Percentiles rank a stretch among this genome's conserved stretches.
These are phyloP conservation scores for Diorhabda sublineata DNA, from an alignment of 1,140 invertebrate genomes.

Conservation along the genomic window DNA sequence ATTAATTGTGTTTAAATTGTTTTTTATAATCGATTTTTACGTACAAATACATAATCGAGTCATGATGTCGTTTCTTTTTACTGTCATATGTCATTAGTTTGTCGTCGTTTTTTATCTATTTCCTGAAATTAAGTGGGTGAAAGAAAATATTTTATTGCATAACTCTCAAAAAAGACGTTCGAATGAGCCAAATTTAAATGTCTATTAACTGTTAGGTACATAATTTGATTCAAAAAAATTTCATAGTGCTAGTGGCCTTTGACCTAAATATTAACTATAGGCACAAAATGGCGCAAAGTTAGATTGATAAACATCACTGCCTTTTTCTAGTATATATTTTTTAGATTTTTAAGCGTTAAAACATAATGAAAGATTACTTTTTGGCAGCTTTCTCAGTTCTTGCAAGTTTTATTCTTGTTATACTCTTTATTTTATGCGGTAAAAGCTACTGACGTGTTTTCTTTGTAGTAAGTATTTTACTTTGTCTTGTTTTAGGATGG, in stretches of 20 bases:
- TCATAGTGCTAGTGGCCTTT: background rate
- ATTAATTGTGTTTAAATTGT: no score
- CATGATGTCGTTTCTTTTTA: no score
- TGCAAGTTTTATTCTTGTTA: conserved; percentile 49
- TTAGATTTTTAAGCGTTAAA: conserved; percentile 1
- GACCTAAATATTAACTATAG: background rate
- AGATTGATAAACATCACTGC: conserved; percentile 2
- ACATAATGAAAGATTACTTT: conserved; percentile 51
- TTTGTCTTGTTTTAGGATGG: conserved; percentile 64
- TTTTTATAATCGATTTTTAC: no score
- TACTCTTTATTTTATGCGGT: conserved; percentile 52
- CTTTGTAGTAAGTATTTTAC: conserved; percentile 24
- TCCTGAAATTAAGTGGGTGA: background rate
- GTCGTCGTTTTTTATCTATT: background rate
- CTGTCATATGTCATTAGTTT: background rate
- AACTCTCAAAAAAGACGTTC: background rate
- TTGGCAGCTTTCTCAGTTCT: conserved; percentile 50
- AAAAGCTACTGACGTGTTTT: conserved; percentile 33
- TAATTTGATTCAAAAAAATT: background rate
- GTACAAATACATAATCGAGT: no score
- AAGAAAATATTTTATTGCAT: background rate
- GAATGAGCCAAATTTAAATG: background rate
- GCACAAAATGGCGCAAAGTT: background rate
- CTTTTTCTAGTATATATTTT: background rate
- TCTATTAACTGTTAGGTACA: background rate